phyloP scores from a whole-genome alignment of 1,140 invertebrate genomes.

The Pentalonia nigronervosa region DNA sequence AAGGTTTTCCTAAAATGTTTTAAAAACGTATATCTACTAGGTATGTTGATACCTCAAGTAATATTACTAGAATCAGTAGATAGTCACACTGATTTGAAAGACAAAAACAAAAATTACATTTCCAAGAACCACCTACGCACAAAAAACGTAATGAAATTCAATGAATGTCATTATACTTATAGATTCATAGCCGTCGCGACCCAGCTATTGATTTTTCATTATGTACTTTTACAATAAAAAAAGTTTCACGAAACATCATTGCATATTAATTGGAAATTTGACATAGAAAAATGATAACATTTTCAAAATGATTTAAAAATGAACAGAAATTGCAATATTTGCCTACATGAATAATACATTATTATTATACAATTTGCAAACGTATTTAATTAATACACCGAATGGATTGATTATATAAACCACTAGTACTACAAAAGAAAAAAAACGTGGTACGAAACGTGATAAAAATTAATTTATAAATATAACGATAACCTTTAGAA shows the following conservation, averaged over 20 bases:
- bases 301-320: background rate
- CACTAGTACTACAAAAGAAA: background rate
- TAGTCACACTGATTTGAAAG: background rate
- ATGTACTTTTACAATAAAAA: background rate
- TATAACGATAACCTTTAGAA: slow-evolving; percentile 1
- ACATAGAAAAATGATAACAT: background rate
- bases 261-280: background rate
- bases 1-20: background rate
- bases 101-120: background rate
- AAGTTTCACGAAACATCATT: background rate
- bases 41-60: background rate
- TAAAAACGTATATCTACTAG: background rate
- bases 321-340: background rate
- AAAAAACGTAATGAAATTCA: background rate
- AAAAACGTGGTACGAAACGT: background rate
- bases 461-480: background rate
- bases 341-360: background rate
- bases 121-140: background rate
- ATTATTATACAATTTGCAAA: too few relatives aligned
- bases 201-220: background rate
- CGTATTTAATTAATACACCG: too few relatives aligned
- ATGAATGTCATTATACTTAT: background rate
- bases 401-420: background rate
- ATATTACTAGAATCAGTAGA: background rate
- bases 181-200: background rate